Evolutionary conservation across 2,888 invertebrate genomes (phyloP), one percentile per base, ranked within the genome.

Genomic region (Ariolimax columbianus): DNA sequence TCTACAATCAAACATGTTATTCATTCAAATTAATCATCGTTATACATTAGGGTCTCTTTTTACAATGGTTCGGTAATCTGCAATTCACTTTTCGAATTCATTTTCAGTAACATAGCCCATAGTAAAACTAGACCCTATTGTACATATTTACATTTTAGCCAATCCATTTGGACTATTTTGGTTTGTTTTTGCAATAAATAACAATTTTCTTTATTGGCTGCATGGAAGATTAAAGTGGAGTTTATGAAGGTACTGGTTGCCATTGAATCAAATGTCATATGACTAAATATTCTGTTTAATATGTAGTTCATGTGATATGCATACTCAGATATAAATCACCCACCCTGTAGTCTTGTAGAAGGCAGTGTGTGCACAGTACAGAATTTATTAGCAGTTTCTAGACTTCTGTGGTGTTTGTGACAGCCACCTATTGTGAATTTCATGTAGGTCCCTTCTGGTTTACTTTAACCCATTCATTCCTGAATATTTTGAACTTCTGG

Each of bases 171-270:
- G n/a, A 73, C n/a, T 73, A 73, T 11, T 75, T 75, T 78, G 19
- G n/a, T n/a, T 78, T 33, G 38, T 3, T 63, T 38, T 79, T 79
- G 40, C 66, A 66, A 38, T 66, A 63, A 75, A 63, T 75, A n/a
- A 59, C 33, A 63, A 38, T 63, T 75, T 59, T 81, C 33, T 68
- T 72, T 84, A 38, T 79, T 83, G 72, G 85, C 85, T 81, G 85
- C 85, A 85, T 85, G 80, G 81, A 81, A 89, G 89, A 89, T 89
- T 82, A 88, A 85, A 86, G 86, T 88, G 88, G 89, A 88, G 81
- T 84, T 85, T 77, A 83, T 88, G 78, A 89, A 89, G 89, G 89
- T 89, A 89, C 78, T 75, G 59, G 11, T 14, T 51, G 51, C 40
- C 51, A 1, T 26, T 47, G 36, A 70, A 3, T 55, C 11, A 51